Evolutionary conservation across 2,797 vertebrate genomes (phyloP).

Genomic region (Pseudomugil tenellus): DNA sequence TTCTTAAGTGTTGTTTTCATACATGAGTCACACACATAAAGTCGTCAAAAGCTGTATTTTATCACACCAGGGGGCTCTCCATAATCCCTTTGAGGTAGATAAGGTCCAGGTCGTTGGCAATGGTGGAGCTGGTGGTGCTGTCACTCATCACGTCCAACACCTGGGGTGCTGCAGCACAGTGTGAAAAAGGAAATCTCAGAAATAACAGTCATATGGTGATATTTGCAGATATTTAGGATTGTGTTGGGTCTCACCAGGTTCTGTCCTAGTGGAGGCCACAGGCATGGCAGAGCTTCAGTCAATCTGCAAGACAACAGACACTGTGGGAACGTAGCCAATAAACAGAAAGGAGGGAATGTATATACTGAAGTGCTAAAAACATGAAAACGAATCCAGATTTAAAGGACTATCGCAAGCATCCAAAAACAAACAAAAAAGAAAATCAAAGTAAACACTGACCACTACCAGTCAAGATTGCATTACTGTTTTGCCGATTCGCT

Average conservation of each 20-base stretch:
- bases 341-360: not conserved
- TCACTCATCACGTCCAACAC: constrained; percentile 92
- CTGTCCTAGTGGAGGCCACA: constrained; percentile 77
- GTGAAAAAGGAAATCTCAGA: not conserved
- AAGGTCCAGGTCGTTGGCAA: constrained; percentile 96
- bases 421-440: too few relatives aligned
- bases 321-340: not conserved
- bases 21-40: not conserved
- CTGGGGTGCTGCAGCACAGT: constrained; percentile 83
- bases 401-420: not conserved
- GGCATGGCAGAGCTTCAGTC: constrained; percentile 70
- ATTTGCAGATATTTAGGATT: not conserved
- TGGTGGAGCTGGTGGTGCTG: constrained; percentile 89
- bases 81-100: constrained; percentile 99
- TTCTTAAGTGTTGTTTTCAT: not conserved
- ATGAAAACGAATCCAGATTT: not conserved
- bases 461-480: too few relatives aligned
- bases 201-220: not conserved
- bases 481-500: too few relatives aligned
- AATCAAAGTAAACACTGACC: too few relatives aligned
- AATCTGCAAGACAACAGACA: constrained; percentile 44
- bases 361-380: not conserved
- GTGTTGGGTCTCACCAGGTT: constrained; percentile 69
- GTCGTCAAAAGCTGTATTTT: not conserved
- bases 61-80: constrained; percentile 94